Evolutionary conservation across 2,113 vertebrate species (phyloP).

Genomic region (Corvus hawaiiensis): DNA sequence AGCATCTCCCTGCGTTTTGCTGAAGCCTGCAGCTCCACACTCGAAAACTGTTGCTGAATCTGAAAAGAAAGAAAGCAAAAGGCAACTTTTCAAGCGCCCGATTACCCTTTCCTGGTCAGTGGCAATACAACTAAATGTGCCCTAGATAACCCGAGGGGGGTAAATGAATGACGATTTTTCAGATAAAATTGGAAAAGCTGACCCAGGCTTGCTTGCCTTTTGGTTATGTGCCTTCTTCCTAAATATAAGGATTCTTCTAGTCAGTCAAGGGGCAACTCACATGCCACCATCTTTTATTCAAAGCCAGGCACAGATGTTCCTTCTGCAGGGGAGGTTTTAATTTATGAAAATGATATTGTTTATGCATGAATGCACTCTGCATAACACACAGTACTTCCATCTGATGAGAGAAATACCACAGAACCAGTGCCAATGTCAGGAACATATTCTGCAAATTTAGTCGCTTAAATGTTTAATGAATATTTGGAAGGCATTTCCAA

Average conservation of each 20-base stretch:
- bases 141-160: not conserved
- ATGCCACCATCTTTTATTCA: slow-evolving; percentile 91
- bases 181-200: not conserved
- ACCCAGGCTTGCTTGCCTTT: not conserved
- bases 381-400: slow-evolving; percentile 83
- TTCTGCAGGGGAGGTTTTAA: slow-evolving; percentile 92
- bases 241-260: slow-evolving; percentile 73
- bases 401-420: slow-evolving; percentile 80
- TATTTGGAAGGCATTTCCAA: slow-evolving; percentile 80
- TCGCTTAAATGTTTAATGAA: slow-evolving; percentile 81
- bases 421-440: slow-evolving; percentile 76
- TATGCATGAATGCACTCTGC: slow-evolving; percentile 90
- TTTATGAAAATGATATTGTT: slow-evolving; percentile 96
- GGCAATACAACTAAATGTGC: not conserved
- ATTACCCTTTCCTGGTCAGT: not conserved
- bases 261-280: slow-evolving; percentile 76
- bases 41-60: not conserved
- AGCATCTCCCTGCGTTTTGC: not conserved
- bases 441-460: slow-evolving; percentile 84
- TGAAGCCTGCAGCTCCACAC: not conserved
- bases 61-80: not conserved
- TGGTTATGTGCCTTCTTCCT: slow-evolving; percentile 9
- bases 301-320: slow-evolving; percentile 90
- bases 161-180: not conserved
- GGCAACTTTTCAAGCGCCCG: not conserved